Evolutionary conservation across 2,797 vertebrate genomes (phyloP), one percentile per base, ranked within the genome.

Genomic region (Pteronotus mesoamericanus): DNA sequence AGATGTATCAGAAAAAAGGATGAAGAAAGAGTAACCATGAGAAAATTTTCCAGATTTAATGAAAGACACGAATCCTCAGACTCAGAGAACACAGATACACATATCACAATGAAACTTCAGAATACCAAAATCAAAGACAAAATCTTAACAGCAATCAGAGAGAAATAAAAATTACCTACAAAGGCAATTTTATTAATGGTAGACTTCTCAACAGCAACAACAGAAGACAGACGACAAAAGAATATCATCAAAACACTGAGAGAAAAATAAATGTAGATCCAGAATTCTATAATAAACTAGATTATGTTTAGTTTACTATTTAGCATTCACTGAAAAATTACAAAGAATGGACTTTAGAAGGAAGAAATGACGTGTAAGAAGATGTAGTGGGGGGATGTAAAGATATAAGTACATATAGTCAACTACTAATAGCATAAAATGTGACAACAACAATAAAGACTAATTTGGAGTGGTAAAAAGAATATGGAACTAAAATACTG

Each of bases 181-280:
- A 82, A 96, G 46, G 93, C 37, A 82, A 89, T 26, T 69, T 18
- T 11, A 75, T n/a, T 94, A 75, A 74, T 26, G 39, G 57, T 57
- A 78, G 74, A 77, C 53, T 86, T 94, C 88, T 79, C 68, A 87
- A 64, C 1, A 55, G 88, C 55, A 89, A 94, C 29, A 89, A 92
- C 18, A 84, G 79, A 91, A 74, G 55, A 95, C 5, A 94, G n/a
- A 84, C 8, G 59, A 95, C 55, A 91, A 89, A 93, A 48, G 79
- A 77, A n/a, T 82, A 82, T 16, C 72, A 57, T 94, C 44, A 74
- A 94, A 91, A 94, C n/a, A 84, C 24, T 37, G 18, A 94, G 11
- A 80, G 83, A 93, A 94, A 64, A 92, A 86, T 79, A 66, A 79
- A 84, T 18, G 53, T 74, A 93, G 86, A 71, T 29, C 64, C 92